Evolutionary conservation across 2,888 invertebrate species (phyloP).

Genomic region (Zaprionus bogoriensis): DNA sequence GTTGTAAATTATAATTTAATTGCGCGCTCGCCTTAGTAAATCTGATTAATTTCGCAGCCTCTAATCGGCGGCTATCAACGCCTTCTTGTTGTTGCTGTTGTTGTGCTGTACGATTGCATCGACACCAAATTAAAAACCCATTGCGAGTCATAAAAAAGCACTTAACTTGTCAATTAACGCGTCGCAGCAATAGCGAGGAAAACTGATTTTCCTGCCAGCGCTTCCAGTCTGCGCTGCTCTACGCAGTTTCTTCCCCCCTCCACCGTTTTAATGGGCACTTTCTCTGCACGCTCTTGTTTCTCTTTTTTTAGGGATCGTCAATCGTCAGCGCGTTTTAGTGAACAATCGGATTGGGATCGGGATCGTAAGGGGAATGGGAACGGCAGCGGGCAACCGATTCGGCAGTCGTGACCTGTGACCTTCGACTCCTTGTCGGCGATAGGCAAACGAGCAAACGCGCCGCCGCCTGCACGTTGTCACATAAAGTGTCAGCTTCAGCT

Average conservation of each 20-base stretch:
- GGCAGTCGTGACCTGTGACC: constrained; percentile 44
- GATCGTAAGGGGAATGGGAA: too few species aligned
- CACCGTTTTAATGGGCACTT: constrained; percentile 46
- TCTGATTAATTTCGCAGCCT: constrained; percentile 52
- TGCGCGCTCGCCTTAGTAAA: constrained; percentile 39
- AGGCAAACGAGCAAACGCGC: constrained; percentile 15
- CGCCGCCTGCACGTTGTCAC: constrained; percentile 68
- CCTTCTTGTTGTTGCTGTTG: constrained; percentile 40
- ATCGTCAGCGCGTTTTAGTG: constrained; percentile 66
- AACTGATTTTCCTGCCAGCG: constrained; percentile 32
- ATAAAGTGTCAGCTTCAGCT: constrained; percentile 75
- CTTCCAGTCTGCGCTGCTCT: constrained; percentile 13
- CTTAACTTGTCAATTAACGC: constrained; percentile 78
- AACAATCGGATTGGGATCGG: constrained; percentile 9
- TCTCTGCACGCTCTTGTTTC: constrained; percentile 15
- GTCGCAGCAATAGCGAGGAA: constrained; percentile 38
- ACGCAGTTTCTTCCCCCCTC: background rate
- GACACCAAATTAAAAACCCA: constrained; percentile 79
- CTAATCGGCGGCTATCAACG: constrained; percentile 57
- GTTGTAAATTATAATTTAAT: constrained; percentile 68
- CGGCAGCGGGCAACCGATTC: too few species aligned
- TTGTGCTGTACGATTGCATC: constrained; percentile 59
- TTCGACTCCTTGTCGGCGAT: too few species aligned
- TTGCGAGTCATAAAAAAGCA: constrained; percentile 78
- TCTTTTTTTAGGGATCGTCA: constrained; percentile 33